A percentile compares a stretch with the other conserved stretches of the same genome.
Conservation (phyloP, 2,888 invertebrate species). For the Mystacides longicornis region DNA sequence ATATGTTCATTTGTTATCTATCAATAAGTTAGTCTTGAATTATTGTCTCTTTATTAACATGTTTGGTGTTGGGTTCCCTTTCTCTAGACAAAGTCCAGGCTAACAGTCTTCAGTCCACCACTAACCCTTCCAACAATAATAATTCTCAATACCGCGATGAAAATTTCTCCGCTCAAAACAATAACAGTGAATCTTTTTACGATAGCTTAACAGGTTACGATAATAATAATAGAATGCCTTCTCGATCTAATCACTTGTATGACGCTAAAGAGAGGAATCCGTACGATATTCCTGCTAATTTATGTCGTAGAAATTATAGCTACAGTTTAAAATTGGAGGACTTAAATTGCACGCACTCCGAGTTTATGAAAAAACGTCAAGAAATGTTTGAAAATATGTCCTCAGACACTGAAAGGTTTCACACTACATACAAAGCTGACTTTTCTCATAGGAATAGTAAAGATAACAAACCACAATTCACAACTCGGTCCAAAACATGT, state of each 20-base stretch:
- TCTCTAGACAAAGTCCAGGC: conserved; percentile 30
- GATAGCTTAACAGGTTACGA: conserved; percentile 39
- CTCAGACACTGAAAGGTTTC: conserved; percentile 5
- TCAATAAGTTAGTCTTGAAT: background rate
- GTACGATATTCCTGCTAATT: conserved; percentile 47
- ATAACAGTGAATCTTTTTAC: conserved; percentile 34
- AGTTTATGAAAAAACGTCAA: conserved; percentile 27
- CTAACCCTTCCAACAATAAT: conserved; percentile 25
- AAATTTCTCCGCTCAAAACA: conserved; percentile 32
- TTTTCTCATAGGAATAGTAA: conserved; percentile 8
- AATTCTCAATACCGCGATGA: conserved; percentile 28
- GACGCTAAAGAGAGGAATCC: conserved; percentile 39
- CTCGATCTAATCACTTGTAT: background rate
- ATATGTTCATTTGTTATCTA: background rate
- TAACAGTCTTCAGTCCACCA: conserved; percentile 25
- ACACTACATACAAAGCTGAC: conserved; percentile 5
- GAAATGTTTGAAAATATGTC: conserved; percentile 20
- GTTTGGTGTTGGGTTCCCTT: conserved; percentile 19
- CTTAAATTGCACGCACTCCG: conserved; percentile 40
- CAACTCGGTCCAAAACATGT: conserved; percentile 13
- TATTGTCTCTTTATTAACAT: conserved; percentile 14
- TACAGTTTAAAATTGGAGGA: conserved; percentile 28
- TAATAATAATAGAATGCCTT: conserved; percentile 33
- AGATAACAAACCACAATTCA: background rate
- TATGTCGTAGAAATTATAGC: conserved; percentile 36